These are phyloP conservation scores for Calephelis virginiensis DNA, from an alignment of 1,140 invertebrate genomes.

Conservation along the genomic window DNA sequence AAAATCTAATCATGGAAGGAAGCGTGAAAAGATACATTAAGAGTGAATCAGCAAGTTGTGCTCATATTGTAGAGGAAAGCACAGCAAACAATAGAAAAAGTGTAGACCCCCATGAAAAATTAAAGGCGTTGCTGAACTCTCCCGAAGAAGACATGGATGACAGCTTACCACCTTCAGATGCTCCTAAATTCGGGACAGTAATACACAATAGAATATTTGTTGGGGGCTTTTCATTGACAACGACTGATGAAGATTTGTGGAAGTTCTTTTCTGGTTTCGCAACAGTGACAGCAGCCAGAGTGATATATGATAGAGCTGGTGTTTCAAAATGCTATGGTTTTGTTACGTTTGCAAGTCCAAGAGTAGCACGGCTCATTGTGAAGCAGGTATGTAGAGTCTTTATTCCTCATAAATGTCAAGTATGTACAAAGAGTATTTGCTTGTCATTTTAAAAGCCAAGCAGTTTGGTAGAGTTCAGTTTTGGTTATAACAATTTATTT, in stretches of 20 bases:
- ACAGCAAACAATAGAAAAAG: constrained; percentile 58
- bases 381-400: constrained; percentile 61
- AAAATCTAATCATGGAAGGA: constrained; percentile 52
- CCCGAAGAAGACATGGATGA: constrained; percentile 71
- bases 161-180: constrained; percentile 77
- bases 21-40: constrained; percentile 63
- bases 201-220: constrained; percentile 97
- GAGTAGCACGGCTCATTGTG: constrained; percentile 72
- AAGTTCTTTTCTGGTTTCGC: constrained; percentile 92
- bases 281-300: constrained; percentile 95
- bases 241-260: constrained; percentile 90
- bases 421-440: not conserved
- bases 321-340: constrained; percentile 97
- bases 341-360: constrained; percentile 90
- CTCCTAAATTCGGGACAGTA: constrained; percentile 87
- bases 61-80: constrained; percentile 70
- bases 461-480: no score
- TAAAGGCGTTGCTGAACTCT: constrained; percentile 67
- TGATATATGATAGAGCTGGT: constrained; percentile 94
- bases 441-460: no score
- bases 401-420: not conserved
- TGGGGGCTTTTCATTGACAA: constrained; percentile 93
- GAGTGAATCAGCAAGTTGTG: constrained; percentile 68
- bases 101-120: constrained; percentile 63
- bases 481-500: no score